Conservation (phyloP, 2,113 vertebrate species). For the Delphinapterus leucas region DNA sequence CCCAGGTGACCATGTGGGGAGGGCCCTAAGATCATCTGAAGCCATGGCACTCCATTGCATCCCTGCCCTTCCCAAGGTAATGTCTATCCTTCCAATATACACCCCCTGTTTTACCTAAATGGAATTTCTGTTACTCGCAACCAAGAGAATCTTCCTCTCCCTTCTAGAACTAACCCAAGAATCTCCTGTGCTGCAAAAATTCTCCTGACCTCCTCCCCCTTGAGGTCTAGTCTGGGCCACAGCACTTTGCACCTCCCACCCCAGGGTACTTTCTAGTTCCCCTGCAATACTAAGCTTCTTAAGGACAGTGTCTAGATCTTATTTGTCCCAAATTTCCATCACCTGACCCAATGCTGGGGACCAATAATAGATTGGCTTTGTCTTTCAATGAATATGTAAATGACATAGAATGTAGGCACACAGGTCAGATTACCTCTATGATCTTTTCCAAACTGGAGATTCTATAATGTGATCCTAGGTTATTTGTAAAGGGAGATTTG, state of each 20-base stretch:
- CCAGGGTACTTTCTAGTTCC: not conserved
- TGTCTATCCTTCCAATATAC: not conserved
- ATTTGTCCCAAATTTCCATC: not conserved
- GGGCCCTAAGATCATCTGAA: not conserved
- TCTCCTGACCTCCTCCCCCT: not conserved
- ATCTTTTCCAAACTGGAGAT: not conserved
- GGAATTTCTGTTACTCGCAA: not conserved
- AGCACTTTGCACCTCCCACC: not conserved
- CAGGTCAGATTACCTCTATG: not conserved
- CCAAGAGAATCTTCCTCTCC: not conserved
- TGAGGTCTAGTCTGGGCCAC: not conserved
- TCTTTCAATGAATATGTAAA: not conserved
- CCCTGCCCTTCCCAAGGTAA: not conserved
- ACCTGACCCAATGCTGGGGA: not conserved
- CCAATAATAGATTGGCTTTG: not conserved
- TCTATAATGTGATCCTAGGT: not conserved
- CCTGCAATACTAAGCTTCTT: not conserved
- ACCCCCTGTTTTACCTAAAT: not conserved
- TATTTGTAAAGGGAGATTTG: not conserved
- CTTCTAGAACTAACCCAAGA: not conserved
- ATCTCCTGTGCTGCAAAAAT: not conserved
- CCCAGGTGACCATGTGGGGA: accelerated
- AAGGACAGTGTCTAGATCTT: not conserved
- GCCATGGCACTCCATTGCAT: not conserved
- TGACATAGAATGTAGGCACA: not conserved